Base-by-base conservation (phyloP, 2,113 vertebrate species). In the Perca schrenkii region DNA sequence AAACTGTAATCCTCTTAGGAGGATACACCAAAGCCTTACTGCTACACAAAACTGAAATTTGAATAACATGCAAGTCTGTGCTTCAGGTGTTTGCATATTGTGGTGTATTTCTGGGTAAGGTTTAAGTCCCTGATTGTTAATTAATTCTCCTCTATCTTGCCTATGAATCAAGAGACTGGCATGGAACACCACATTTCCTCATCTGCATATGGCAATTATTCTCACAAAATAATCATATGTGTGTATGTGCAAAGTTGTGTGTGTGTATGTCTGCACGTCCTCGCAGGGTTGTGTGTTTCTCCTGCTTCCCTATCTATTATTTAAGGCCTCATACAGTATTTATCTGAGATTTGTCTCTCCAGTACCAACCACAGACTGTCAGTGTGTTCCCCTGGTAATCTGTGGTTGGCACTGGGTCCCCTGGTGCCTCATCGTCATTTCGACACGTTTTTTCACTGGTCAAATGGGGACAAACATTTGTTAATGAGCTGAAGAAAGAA, bases 171-270 rank as follows among this genome's bases (percentile, higher is more conserved):
- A 71, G 52, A 77, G 56, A 43, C 57, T 78, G 87, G 88, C 80
- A 89, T 74, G 67, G 70, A 91, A 79, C 77, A 79, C 80, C 62
- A 47, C 50, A 82, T 50, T 76, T 82, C 60, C 77, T 88, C 66
- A 73, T 88, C 53, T 84, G 74, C 77, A 88, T 88, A 81, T 82
- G 68, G 67, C 72, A 88, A 84, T 73, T 91, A 92, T 87, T 86
- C 28, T 78, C 54, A 54, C 25, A 50, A 53, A 68, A 25, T 28
- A 61, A 80, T 75, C 28, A 75, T n/a, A 74, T 36, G 54, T 79
- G 72, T 54, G 49, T 19, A 17, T 61, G 63, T 40, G 10, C 16
- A 64, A 40, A 68, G 15, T 43, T 68, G 40, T n/a, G 53, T 56
- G 4, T 61, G 34, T 54, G 43, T 31, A 6, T 56, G 31, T 49